These are phyloP conservation scores for Drosophila erecta DNA, from an alignment of 1,140 invertebrate genomes.

Conservation along the genomic window DNA sequence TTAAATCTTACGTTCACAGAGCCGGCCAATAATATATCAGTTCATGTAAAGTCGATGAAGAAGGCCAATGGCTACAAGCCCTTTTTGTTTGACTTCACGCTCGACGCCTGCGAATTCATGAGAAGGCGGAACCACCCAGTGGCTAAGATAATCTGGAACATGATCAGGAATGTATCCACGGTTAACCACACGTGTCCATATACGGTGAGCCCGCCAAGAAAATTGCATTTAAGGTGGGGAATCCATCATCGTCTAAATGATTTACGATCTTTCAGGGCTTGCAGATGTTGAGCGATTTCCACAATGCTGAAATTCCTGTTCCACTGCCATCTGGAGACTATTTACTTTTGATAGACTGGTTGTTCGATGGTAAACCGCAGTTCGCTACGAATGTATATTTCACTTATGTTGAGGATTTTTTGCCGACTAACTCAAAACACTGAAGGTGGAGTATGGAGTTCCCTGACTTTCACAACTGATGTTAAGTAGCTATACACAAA, in stretches of 20 bases:
- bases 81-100: constrained; percentile 26
- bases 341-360: constrained; percentile 27
- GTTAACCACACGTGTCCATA: constrained; percentile 48
- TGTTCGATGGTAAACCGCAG: constrained; percentile 17
- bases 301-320: constrained; percentile 1
- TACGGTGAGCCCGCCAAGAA: constrained; percentile 5
- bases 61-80: constrained; percentile 57
- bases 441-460: background rate
- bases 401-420: background rate
- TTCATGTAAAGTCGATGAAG: constrained; percentile 13
- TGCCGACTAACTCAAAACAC: background rate
- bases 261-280: constrained; percentile 14
- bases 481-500: too few species aligned
- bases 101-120: constrained; percentile 48
- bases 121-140: constrained; percentile 22
- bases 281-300: constrained; percentile 33
- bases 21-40: constrained; percentile 12
- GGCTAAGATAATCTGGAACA: constrained; percentile 14
- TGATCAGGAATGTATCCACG: constrained; percentile 40
- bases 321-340: constrained; percentile 36
- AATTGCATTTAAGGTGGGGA: too few species aligned
- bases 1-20: constrained; percentile 20
- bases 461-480: background rate
- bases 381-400: constrained; percentile 46
- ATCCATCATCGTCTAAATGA: too few species aligned